Conservation (phyloP, 2,797 vertebrate species). For the Holocentrus rufus region DNA sequence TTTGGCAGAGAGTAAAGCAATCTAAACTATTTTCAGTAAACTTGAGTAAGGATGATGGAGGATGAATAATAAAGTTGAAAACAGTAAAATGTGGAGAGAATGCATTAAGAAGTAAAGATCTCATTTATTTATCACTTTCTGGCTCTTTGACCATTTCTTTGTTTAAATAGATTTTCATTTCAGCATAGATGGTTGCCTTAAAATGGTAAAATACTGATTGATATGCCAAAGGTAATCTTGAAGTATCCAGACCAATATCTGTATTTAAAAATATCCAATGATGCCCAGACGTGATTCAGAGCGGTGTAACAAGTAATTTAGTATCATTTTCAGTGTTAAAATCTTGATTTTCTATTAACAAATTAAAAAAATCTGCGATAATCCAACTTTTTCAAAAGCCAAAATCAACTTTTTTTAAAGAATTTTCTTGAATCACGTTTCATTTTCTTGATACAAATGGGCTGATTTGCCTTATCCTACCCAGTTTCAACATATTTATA, state of each 20-base stretch:
- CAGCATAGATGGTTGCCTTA: background rate
- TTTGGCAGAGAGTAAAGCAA: slow-evolving; percentile 27
- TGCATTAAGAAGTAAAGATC: background rate
- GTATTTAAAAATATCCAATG: background rate
- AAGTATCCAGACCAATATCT: background rate
- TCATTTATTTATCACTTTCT: background rate
- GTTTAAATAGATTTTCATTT: background rate
- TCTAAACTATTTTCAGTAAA: slow-evolving; percentile 16
- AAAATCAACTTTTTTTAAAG: too few species aligned
- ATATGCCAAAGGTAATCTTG: background rate
- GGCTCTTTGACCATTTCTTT: background rate
- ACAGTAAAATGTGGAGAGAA: background rate
- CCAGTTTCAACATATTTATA: too few species aligned
- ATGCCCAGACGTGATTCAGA: background rate
- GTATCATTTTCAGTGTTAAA: too few species aligned
- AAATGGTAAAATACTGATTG: background rate
- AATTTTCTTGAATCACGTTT: too few species aligned
- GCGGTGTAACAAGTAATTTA: too few species aligned
- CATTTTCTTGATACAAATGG: background rate
- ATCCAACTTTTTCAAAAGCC: too few species aligned
- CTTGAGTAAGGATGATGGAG: slow-evolving; percentile 10
- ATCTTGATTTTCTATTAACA: too few species aligned
- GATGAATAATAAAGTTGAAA: slow-evolving; percentile 12
- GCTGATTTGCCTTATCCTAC: too few species aligned
- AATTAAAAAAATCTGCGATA: too few species aligned